These are phyloP conservation scores for Leptocoma aspasia DNA, from an alignment of 2,113 vertebrate species.

Conservation along the genomic window DNA sequence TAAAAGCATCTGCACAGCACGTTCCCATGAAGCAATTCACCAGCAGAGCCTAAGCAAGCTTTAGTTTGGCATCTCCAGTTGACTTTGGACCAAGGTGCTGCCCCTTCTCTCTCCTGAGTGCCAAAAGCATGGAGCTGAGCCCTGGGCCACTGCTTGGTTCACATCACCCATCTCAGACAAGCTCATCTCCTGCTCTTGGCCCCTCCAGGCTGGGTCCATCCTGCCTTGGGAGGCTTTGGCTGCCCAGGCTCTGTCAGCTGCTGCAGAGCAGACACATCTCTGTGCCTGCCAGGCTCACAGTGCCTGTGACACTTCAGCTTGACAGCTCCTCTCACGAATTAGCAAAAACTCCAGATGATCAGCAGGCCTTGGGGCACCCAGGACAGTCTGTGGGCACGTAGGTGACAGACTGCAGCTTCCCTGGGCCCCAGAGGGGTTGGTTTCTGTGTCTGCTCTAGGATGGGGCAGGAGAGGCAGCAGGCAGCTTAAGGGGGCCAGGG, in stretches of 20 bases:
- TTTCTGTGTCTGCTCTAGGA: background rate
- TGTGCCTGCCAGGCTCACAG: background rate
- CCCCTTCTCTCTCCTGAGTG: background rate
- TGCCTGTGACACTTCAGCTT: background rate
- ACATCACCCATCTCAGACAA: background rate
- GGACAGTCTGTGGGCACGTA: background rate
- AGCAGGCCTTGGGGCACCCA: background rate
- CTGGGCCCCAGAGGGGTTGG: background rate
- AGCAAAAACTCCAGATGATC: background rate
- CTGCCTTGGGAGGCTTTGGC: background rate
- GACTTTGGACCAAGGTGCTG: background rate
- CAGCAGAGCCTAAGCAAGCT: slow-evolving; percentile 9
- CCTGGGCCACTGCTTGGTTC: background rate
- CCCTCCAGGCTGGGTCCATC: background rate
- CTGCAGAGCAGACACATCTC: accelerated
- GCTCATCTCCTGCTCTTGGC: background rate
- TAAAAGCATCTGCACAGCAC: slow-evolving; percentile 38
- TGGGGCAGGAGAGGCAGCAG: background rate
- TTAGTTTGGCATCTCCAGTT: slow-evolving; percentile 27
- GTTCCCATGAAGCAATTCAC: slow-evolving; percentile 34
- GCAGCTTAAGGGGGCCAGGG: background rate
- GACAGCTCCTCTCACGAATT: background rate
- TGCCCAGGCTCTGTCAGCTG: background rate
- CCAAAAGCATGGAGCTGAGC: background rate
- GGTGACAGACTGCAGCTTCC: background rate